phyloP scores from a whole-genome alignment of 2,888 invertebrate genomes.

The Scaptodrosophila latifasciaeformis region DNA sequence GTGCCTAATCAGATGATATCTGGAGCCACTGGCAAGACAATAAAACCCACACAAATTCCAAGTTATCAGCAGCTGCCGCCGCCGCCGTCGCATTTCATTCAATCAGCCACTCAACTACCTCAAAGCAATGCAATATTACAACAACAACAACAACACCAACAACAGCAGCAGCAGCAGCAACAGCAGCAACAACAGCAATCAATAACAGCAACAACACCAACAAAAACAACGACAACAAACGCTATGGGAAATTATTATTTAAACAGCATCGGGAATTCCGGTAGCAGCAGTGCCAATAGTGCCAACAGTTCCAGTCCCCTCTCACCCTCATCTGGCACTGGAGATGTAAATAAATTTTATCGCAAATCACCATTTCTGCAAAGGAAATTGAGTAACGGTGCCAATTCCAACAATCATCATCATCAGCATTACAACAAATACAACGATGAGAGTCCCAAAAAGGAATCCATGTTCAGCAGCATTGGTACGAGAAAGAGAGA shows the following conservation, averaged over 20 bases:
- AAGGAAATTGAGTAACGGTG: constrained; percentile 68
- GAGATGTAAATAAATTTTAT: constrained; percentile 61
- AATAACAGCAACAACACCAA: constrained; percentile 33
- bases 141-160: constrained; percentile 29
- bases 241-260: constrained; percentile 40
- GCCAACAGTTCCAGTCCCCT: constrained; percentile 31
- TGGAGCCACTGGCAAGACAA: too few species aligned
- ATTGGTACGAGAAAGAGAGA: too few species aligned
- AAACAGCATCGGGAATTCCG: constrained; percentile 34
- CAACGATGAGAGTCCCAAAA: constrained; percentile 71
- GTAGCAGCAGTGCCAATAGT: constrained; percentile 28
- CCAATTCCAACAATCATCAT: constrained; percentile 16
- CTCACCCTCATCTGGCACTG: constrained; percentile 36
- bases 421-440: constrained; percentile 42
- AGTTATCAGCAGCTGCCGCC: constrained; percentile 66
- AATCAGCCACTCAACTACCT: constrained; percentile 64
- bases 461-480: constrained; percentile 73
- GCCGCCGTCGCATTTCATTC: constrained; percentile 51
- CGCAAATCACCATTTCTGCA: constrained; percentile 74
- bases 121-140: constrained; percentile 32
- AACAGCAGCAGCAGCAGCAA: constrained; percentile 33
- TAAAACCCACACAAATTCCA: constrained; percentile 73
- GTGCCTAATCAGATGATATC: too few species aligned
- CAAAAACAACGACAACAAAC: constrained; percentile 19
- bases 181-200: constrained; percentile 38